A percentile compares a stretch with the other conserved stretches of the same genome.
These are phyloP conservation scores for Schizotus pectinicornis DNA, from an alignment of 2,888 invertebrate species.

Conservation along the genomic window DNA sequence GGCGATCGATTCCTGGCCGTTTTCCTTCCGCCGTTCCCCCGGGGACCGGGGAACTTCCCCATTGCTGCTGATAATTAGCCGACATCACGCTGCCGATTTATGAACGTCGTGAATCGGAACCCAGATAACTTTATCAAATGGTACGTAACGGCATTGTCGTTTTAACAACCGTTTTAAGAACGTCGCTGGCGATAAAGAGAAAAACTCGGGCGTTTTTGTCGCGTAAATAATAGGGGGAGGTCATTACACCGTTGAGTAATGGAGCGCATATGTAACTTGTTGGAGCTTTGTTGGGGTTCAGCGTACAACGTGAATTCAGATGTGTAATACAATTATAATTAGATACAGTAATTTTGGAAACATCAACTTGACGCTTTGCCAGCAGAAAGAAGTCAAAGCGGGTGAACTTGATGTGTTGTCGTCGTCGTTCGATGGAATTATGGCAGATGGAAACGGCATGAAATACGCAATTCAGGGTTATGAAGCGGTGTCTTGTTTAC, in stretches of 20 bases:
- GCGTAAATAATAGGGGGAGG: conserved; percentile 13
- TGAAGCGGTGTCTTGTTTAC: background rate
- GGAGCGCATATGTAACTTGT: conserved; percentile 14
- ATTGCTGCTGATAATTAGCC: conserved; percentile 2
- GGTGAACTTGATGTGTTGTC: conserved; percentile 24
- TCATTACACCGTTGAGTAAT: conserved; percentile 24
- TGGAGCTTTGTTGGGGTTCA: conserved; percentile 9
- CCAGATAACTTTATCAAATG: conserved; percentile 21
- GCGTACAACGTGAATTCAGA: conserved; percentile 23
- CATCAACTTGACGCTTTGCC: conserved; percentile 23
- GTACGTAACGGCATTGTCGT: too few species aligned
- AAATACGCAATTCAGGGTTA: too few species aligned
- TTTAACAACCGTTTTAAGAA: conserved; percentile 8
- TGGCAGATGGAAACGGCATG: conserved; percentile 4
- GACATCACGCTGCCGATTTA: conserved; percentile 4
- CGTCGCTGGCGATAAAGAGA: conserved; percentile 2
- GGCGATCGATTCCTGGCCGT: too few species aligned
- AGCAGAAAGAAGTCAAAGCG: conserved; percentile 14
- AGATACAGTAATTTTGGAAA: conserved; percentile 28
- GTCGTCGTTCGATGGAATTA: conserved; percentile 5
- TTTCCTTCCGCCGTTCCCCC: too few species aligned
- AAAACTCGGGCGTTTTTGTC: conserved; percentile 13
- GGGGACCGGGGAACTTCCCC: too few species aligned
- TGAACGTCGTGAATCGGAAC: background rate
- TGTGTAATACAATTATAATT: conserved; percentile 28